Base-by-base conservation (phyloP, 2,797 vertebrate species). In the Urocyon cinereoargenteus region DNA sequence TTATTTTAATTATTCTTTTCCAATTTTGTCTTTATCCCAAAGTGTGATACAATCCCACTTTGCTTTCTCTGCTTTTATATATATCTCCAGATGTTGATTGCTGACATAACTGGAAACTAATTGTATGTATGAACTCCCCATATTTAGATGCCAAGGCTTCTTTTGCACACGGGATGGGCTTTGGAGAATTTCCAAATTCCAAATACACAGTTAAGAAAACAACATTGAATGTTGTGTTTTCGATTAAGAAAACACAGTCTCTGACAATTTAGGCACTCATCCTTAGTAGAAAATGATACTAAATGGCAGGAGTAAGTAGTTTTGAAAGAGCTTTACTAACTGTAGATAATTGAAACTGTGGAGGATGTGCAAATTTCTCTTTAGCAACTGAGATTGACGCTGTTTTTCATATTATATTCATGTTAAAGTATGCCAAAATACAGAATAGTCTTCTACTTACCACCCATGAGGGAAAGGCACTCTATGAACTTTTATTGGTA, bases 121-220 rank as follows among this genome's bases (percentile, higher is more conserved):
- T 2, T 10, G 4, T 64, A 51, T 68, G 3, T 92, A 66, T 55
- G 70, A 91, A 55, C 75, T 91, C 49, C 7, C 85, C 88, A 97
- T 81, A 90, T 97, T 98, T 59, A 96, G 86, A 84, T 87, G 19
- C 88, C 73, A 19, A 3, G 66, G 64, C 95, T 94, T 91, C 70
- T 94, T 97, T 95, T 79, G 21, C 78, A 11, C 9, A 13, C 49
- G 45, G 90, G 83, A 94, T 97, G 95, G 89, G 49, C 81, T 86
- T 97, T 98, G 96, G 98, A 98, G 94, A 91, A 78, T 96, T 96
- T 98, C 96, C 97, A 97, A 82, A 93, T 90, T 95, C 61, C 91
- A 94, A 94, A 90, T 3, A 22, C 55, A 87, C 88, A 34, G 55
- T 97, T 70, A 77, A 96, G 88, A 85, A 96, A 97, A 62, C 95